Evolutionary conservation across 2,797 vertebrate genomes (phyloP).

Genomic region (Tenualosa ilisha): DNA sequence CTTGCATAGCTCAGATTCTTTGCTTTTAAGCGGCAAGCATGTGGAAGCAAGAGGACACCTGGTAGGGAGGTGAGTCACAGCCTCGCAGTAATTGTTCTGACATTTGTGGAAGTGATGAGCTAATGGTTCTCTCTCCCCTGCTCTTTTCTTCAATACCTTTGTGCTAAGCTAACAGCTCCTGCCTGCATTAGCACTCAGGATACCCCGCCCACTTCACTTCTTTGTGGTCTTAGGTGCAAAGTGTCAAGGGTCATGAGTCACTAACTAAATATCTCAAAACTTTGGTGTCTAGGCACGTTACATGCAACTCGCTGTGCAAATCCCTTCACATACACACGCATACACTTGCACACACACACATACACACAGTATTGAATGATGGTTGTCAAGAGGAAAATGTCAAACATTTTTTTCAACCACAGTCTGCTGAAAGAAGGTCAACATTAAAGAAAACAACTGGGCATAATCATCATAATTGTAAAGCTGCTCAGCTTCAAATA

Average conservation of each 20-base stretch:
- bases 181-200: conserved; percentile 56
- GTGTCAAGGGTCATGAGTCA: not conserved
- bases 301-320: not conserved
- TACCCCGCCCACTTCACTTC: conserved; percentile 35
- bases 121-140: conserved; percentile 31
- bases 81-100: conserved; percentile 72
- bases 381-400: conserved; percentile 48
- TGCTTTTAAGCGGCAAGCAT: conserved; percentile 53
- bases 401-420: conserved; percentile 16
- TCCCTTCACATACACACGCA: conserved; percentile 15
- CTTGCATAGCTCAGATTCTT: conserved; percentile 55
- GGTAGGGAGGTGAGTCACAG: conserved; percentile 73
- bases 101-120: conserved; percentile 71
- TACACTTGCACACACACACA: not conserved
- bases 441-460: conserved; percentile 10
- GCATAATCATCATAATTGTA: conserved; percentile 14
- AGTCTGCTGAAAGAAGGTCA: conserved; percentile 15
- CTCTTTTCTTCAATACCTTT: conserved; percentile 11
- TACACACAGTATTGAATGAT: conserved; percentile 50
- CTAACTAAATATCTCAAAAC: conserved; percentile 3
- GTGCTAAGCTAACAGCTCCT: conserved; percentile 63
- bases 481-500: not conserved
- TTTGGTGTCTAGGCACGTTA: conserved; percentile 14
- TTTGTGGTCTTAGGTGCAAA: not conserved
- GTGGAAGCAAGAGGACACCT: conserved; percentile 73